Evolutionary conservation across 2,888 invertebrate genomes (phyloP).

Genomic region (Resseliella maxima): DNA sequence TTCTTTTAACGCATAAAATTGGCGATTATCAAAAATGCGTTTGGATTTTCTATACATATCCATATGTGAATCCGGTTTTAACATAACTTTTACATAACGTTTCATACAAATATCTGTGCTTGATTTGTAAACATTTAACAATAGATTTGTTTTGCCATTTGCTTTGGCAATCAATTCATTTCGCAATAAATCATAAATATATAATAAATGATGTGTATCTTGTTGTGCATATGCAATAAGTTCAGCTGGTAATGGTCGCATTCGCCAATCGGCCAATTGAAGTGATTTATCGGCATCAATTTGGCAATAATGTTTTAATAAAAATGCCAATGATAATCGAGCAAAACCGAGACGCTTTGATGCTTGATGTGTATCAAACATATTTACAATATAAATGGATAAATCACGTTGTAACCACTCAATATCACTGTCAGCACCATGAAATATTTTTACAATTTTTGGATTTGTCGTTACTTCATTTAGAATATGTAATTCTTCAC

Average conservation of each 20-base stretch:
- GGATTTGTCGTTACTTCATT: slow-evolving; percentile 93
- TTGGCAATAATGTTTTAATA: slow-evolving; percentile 82
- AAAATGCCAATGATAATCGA: slow-evolving; percentile 79
- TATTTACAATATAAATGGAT: slow-evolving; percentile 92
- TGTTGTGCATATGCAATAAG: slow-evolving; percentile 87
- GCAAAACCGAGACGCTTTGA: slow-evolving; percentile 78
- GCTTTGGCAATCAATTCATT: slow-evolving; percentile 77
- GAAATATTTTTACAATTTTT: slow-evolving; percentile 90
- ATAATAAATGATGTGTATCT: slow-evolving; percentile 95
- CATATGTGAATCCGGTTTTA: slow-evolving; percentile 77
- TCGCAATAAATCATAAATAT: slow-evolving; percentile 84
- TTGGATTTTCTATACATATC: slow-evolving; percentile 82
- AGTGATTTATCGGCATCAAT: slow-evolving; percentile 88
- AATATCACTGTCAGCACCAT: slow-evolving; percentile 90
- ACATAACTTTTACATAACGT: slow-evolving; percentile 82
- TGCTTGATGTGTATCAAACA: slow-evolving; percentile 96
- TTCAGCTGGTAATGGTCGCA: slow-evolving; percentile 85
- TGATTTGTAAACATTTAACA: slow-evolving; percentile 77
- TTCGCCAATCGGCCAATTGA: slow-evolving; percentile 95
- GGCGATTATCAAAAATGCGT: slow-evolving; percentile 85
- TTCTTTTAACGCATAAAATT: slow-evolving; percentile 83
- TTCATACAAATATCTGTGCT: slow-evolving; percentile 81
- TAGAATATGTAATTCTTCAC: slow-evolving; percentile 82
- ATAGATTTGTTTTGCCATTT: slow-evolving; percentile 73
- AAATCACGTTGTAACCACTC: slow-evolving; percentile 96